Conservation (phyloP, 2,113 vertebrate species). For the Hyla sarda region DNA sequence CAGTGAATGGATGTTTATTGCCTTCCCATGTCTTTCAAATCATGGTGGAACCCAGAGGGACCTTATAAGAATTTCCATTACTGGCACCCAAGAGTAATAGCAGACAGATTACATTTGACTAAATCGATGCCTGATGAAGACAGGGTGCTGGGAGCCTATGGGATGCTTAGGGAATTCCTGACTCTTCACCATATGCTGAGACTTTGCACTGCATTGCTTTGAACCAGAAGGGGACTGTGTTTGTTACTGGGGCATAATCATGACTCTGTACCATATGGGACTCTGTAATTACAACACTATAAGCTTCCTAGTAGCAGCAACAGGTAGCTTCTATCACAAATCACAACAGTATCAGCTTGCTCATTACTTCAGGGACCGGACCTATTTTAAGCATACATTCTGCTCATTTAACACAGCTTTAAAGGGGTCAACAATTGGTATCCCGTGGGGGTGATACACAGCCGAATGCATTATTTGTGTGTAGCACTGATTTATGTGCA, state of each 20-base stretch:
- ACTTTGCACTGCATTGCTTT: conserved; percentile 32
- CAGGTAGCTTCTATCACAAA: conserved; percentile 54
- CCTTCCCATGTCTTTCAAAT: conserved; percentile 73
- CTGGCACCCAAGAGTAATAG: conserved; percentile 70
- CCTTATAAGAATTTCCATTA: conserved; percentile 68
- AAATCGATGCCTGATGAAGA: conserved; percentile 63
- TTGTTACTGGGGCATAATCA: conserved; percentile 13
- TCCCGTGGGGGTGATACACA: conserved; percentile 22
- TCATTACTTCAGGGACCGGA: conserved; percentile 1
- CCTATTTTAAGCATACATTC: not conserved
- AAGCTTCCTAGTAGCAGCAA: conserved; percentile 34
- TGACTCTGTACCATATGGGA: conserved; percentile 42
- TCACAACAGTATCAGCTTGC: conserved; percentile 13
- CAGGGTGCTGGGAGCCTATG: conserved; percentile 51
- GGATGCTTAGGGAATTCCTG: conserved; percentile 63
- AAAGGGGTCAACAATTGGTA: conserved; percentile 9
- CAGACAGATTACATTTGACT: conserved; percentile 73
- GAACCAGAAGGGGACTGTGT: conserved; percentile 34
- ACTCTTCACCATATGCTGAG: conserved; percentile 65
- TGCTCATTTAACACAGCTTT: conserved; percentile 17
- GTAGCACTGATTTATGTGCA: conserved; percentile 24
- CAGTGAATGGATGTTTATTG: conserved; percentile 69
- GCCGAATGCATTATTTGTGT: not conserved
- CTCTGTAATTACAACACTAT: conserved; percentile 32
- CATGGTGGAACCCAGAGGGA: conserved; percentile 63